These are phyloP conservation scores for Okapia johnstoni DNA, from an alignment of 2,113 vertebrate species.

Conservation along the genomic window DNA sequence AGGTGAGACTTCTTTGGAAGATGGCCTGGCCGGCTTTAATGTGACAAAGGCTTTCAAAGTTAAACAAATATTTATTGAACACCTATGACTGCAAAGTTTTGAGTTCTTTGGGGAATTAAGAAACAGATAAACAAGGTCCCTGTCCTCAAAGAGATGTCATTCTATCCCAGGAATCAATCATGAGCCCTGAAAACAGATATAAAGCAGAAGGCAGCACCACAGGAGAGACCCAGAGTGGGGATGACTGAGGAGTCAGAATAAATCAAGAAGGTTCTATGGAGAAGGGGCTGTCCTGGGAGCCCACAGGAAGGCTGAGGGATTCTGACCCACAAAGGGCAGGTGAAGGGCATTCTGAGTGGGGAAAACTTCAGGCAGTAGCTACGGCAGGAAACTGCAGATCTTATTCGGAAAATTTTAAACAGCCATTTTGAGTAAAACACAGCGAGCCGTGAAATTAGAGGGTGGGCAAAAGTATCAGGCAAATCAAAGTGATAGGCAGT, in stretches of 20 bases:
- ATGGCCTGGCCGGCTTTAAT: background rate
- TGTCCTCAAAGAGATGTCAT: background rate
- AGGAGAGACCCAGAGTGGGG: background rate
- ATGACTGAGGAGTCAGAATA: fast-evolving
- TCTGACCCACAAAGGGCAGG: background rate
- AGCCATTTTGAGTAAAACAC: background rate
- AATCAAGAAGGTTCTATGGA: background rate
- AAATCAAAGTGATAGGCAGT: background rate
- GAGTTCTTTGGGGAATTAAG: background rate
- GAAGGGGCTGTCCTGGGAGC: background rate
- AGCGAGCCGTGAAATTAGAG: background rate
- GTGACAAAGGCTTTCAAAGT: background rate
- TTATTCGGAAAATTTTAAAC: background rate
- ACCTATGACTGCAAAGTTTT: background rate
- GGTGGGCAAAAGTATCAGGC: background rate
- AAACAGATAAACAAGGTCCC: background rate
- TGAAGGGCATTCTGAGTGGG: background rate
- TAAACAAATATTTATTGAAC: background rate
- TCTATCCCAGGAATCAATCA: background rate
- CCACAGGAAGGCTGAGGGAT: background rate
- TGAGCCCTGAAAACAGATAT: background rate
- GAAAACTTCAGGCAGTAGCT: background rate
- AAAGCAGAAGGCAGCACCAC: background rate
- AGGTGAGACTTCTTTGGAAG: background rate
- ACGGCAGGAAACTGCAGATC: background rate